phyloP scores from a whole-genome alignment of 2,113 vertebrate genomes.

The Acrocephalus arundinaceus region DNA sequence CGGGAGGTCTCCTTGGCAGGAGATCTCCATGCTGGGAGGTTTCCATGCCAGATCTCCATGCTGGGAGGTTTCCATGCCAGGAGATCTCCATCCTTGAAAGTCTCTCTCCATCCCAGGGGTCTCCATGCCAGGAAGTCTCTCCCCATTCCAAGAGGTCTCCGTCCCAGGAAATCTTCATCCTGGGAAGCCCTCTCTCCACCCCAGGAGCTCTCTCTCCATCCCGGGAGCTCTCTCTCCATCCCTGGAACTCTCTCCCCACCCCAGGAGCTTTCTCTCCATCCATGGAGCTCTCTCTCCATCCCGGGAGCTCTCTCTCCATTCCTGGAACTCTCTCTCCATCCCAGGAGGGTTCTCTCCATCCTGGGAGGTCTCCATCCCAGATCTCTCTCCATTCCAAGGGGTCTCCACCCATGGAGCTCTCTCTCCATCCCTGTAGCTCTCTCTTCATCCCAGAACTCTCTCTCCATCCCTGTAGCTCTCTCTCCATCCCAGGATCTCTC shows the following conservation, averaged over 20 bases:
- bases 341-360: background rate
- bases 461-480: background rate
- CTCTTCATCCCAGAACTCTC: background rate
- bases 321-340: background rate
- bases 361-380: too few species aligned
- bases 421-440: background rate
- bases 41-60: background rate
- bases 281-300: fast-evolving
- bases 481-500: too few species aligned
- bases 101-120: background rate
- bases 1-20: background rate
- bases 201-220: background rate
- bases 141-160: too few species aligned
- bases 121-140: background rate
- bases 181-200: background rate
- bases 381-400: background rate
- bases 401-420: background rate
- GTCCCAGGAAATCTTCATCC: too few species aligned
- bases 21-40: background rate
- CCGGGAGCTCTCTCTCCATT: fast-evolving
- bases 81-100: background rate
- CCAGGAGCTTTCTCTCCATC: background rate
- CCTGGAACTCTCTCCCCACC: background rate
- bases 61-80: fast-evolving
- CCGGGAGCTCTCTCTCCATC: background rate